Evolutionary conservation across 2,113 vertebrate genomes (phyloP).

Genomic region (Amazona vittata): DNA sequence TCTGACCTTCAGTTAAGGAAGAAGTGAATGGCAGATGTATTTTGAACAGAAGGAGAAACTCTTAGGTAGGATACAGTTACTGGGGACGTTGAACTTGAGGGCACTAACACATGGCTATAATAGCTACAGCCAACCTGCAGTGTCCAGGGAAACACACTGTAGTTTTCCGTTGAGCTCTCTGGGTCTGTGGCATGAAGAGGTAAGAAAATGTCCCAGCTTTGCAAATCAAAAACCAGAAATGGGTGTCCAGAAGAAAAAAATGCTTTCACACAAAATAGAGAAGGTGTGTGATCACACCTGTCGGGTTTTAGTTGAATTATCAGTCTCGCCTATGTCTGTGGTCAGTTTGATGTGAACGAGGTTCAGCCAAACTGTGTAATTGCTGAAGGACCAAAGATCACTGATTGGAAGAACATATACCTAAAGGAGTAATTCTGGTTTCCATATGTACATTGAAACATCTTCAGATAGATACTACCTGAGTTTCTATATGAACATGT

Average conservation of each 20-base stretch:
- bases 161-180: neutral
- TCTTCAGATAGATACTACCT: neutral
- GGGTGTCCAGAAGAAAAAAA: neutral
- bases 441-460: neutral
- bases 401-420: neutral
- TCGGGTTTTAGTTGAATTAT: neutral
- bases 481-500: neutral
- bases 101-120: neutral
- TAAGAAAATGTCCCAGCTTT: neutral
- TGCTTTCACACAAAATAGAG: neutral
- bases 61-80: neutral
- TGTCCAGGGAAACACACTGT: neutral
- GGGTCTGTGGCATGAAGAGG: neutral
- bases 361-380: neutral
- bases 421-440: constrained; percentile 5
- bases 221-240: neutral
- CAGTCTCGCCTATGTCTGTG: neutral
- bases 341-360: neutral
- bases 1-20: neutral
- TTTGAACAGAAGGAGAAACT: neutral
- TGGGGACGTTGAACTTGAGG: neutral
- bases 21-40: neutral
- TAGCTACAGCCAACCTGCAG: neutral
- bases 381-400: neutral
- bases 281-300: neutral